Conservation (phyloP, 2,797 vertebrate genomes). For the Sandelia bainsii region DNA sequence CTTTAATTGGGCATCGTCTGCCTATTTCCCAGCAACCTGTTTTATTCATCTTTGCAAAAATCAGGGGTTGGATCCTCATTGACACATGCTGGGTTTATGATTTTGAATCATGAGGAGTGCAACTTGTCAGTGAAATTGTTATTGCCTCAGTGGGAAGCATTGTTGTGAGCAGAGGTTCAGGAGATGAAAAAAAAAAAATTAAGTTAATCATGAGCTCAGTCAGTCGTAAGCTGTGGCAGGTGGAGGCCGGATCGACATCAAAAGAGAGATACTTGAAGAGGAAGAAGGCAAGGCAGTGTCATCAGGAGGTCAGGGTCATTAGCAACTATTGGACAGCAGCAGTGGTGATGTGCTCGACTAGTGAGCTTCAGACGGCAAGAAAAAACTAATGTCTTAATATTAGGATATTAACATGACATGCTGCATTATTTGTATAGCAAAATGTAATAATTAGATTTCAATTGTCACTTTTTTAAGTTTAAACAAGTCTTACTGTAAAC, state of each 20-base stretch:
- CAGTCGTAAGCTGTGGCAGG: constrained; percentile 47
- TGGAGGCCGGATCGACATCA: constrained; percentile 29
- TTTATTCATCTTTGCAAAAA: constrained; percentile 76
- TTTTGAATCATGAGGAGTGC: constrained; percentile 77
- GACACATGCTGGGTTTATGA: constrained; percentile 83
- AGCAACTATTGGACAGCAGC: constrained; percentile 1
- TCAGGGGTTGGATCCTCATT: constrained; percentile 67
- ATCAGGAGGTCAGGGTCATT: constrained; percentile 40
- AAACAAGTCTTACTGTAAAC: neutral
- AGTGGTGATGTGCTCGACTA: neutral
- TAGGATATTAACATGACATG: neutral
- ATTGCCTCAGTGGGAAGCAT: constrained; percentile 76
- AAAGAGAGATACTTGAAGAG: constrained; percentile 35
- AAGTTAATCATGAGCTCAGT: constrained; percentile 76
- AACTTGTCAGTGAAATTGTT: constrained; percentile 78
- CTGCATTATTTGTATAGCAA: neutral
- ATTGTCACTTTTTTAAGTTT: neutral
- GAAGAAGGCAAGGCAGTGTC: constrained; percentile 29
- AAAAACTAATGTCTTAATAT: neutral
- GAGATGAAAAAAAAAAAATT: constrained; percentile 55
- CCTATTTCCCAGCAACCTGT: constrained; percentile 64
- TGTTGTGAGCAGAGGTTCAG: constrained; percentile 72
- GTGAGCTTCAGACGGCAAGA: neutral
- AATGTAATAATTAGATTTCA: neutral
- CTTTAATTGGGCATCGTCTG: constrained; percentile 80